Evolutionary conservation across 92 coral and sea anemone species (phyloP), one percentile per base, ranked within the genome.

Genomic region (Palythoa grandiflora): DNA sequence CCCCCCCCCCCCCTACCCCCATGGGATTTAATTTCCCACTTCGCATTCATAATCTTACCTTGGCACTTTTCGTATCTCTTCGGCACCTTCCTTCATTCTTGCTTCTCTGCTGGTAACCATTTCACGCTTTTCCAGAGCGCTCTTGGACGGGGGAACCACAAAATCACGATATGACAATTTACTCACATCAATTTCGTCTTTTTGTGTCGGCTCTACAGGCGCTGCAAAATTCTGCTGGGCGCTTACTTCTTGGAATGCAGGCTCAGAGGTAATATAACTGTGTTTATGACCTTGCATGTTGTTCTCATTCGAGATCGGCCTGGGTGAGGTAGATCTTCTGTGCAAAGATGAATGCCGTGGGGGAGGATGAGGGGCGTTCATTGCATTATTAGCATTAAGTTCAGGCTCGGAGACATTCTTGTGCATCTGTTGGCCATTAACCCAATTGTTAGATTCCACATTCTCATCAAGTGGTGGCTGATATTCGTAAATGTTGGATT

Each of bases 151-250:
- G 72, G 92, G 91, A 55, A 88, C 87, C 39, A 88, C 84, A 68
- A 91, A 91, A 85, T 91, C 94, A 16, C 87, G 87, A 59, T 91
- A 91, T 4, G 94, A 88, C 75, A 91, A 68, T 38, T 78, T 88
- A 36, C 86, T 78, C 20, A 71, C 79, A 50, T 88, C 91, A 20
- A 81, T 63, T 5, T 65, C 61, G 40, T 68, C 38, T 12, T 44
- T 35, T 6, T 5, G 59, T 19, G 86, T 44, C 1, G 55, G 40
- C 11, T 78, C 71, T 20, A 78, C 70, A 6, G 86, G 75, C 6
- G 15, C 86, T 68, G 86, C 8, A 15, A 71, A 81, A 50, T 47
- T 71, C 65, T 68, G 86, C 38, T 81, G 75, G 35, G 53, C 52
- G 21, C 44, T 66, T 28, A 44, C 63, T 81, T 66, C 57, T 81